A percentile compares a stretch with the other conserved stretches of the same genome.
Conservation (phyloP, 2,888 invertebrate genomes). For the Mythimna vitellina region DNA sequence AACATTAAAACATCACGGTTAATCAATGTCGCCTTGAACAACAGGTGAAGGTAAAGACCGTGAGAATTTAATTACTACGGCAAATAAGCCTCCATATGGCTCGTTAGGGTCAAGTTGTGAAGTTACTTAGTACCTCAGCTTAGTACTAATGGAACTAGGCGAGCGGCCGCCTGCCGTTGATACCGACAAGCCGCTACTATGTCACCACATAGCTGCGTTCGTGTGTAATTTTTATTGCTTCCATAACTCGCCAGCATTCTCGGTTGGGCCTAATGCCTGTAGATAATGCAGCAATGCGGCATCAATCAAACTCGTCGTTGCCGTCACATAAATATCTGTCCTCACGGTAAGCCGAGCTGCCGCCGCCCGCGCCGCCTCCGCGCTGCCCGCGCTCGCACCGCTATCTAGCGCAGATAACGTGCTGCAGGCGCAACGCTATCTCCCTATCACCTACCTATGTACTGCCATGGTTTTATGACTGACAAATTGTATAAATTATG, state of each 20-base stretch:
- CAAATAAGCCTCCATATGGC: background rate
- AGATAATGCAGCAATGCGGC: slow-evolving; percentile 64
- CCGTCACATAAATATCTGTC: slow-evolving; percentile 50
- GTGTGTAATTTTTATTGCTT: slow-evolving; percentile 56
- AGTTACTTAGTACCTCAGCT: background rate
- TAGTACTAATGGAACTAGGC: background rate
- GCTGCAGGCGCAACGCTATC: slow-evolving; percentile 62
- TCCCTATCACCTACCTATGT: slow-evolving; percentile 46
- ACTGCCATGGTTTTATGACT: slow-evolving; percentile 55
- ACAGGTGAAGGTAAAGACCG: background rate
- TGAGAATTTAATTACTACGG: slow-evolving; percentile 1
- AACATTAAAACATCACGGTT: background rate
- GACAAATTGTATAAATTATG: slow-evolving; percentile 66
- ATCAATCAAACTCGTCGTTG: slow-evolving; percentile 65
- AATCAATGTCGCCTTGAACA: background rate
- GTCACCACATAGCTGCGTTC: slow-evolving; percentile 19
- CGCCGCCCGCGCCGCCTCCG: slow-evolving; percentile 7
- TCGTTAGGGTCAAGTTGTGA: slow-evolving; percentile 35
- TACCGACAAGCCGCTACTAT: slow-evolving; percentile 14
- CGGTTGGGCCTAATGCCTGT: slow-evolving; percentile 51
- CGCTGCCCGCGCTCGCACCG: slow-evolving; percentile 5
- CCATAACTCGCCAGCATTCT: slow-evolving; percentile 62
- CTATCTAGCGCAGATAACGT: slow-evolving; percentile 65
- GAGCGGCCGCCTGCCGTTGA: slow-evolving; percentile 12
- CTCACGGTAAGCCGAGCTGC: slow-evolving; percentile 42